Base-by-base conservation (phyloP, 35 echinoderm and acorn worm species). In the Heliocidaris erythrogramma region DNA sequence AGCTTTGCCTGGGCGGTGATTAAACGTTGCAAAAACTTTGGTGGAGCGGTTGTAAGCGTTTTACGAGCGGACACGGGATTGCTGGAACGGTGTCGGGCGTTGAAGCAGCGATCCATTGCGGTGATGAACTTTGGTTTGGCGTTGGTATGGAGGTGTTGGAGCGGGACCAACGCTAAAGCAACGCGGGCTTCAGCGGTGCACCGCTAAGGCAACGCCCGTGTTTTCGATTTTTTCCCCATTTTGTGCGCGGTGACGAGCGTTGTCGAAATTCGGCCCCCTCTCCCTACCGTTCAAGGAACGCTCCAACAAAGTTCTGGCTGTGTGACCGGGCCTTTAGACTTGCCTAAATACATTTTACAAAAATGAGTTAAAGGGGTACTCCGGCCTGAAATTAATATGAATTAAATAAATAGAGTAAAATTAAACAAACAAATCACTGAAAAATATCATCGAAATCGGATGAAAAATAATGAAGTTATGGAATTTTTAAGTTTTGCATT, bases 201-300 rank as follows among this genome's bases (percentile, higher is more conserved):
- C 50, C 50, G 50, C 50, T 53, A 53, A 53, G 50, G 50, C 50
- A 53, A 53, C 50, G 50, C 50, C 50, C 5, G 50, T 53, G 50
- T 53, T 53, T 53, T 53, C 50, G 50, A 53, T 53, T 53, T 53
- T 8, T 53, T 53, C 13, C 85, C 85, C 85, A 86, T 86, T 86
- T 86, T 88, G 86, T 88, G 86, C 86, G 86, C 86, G 30, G 86
- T 88, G 86, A 88, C 86, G 86, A 88, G 86, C 86, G 86, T 88
- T 88, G 86, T 88, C 86, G 86, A 88, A 88, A 88, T 32, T 88
- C 86, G 29, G 86, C 86, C 86, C 86, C 86, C 86, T 88, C 86
- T 88, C 9, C 86, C 29, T 88, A 35, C 86, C 86, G 86, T 88
- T 88, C 86, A 88, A 88, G 86, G 86, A 88, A 88, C 86, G 86